Conservation (phyloP, 2,113 vertebrate species). For the Centropristis striata region DNA sequence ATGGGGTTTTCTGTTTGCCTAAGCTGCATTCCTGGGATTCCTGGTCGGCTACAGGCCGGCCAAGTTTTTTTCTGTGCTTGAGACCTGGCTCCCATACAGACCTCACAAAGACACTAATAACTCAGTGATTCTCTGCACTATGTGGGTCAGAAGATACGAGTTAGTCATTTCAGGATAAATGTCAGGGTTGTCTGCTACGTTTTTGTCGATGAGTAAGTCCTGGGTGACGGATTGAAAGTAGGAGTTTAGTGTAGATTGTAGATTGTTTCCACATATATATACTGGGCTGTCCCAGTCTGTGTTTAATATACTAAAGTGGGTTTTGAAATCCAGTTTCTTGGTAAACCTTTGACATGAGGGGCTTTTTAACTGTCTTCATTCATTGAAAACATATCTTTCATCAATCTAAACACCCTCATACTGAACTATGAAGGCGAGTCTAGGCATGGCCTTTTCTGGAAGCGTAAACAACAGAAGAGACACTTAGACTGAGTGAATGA, state of each 20-base stretch:
- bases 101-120: slow-evolving; percentile 32
- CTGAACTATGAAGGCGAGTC: background rate
- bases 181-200: background rate
- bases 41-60: slow-evolving; percentile 69
- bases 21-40: slow-evolving; percentile 86
- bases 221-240: background rate
- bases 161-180: slow-evolving; percentile 7
- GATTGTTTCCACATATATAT: background rate
- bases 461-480: background rate
- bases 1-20: slow-evolving; percentile 82
- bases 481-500: slow-evolving; percentile 2
- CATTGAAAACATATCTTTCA: background rate
- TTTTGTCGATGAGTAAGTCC: background rate
- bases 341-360: background rate
- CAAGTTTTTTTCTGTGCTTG: slow-evolving; percentile 72
- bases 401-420: slow-evolving; percentile 2
- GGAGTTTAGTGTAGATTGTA: background rate
- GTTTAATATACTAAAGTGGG: background rate
- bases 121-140: slow-evolving; percentile 23
- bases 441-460: slow-evolving; percentile 18
- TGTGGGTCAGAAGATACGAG: slow-evolving; percentile 3
- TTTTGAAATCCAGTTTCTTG: background rate
- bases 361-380: background rate
- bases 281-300: background rate
- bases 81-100: slow-evolving; percentile 48